Percentiles rank a stretch among this genome's conserved stretches.
These are phyloP conservation scores for Eriosoma lanigerum DNA, from an alignment of 1,140 invertebrate genomes.

Conservation along the genomic window DNA sequence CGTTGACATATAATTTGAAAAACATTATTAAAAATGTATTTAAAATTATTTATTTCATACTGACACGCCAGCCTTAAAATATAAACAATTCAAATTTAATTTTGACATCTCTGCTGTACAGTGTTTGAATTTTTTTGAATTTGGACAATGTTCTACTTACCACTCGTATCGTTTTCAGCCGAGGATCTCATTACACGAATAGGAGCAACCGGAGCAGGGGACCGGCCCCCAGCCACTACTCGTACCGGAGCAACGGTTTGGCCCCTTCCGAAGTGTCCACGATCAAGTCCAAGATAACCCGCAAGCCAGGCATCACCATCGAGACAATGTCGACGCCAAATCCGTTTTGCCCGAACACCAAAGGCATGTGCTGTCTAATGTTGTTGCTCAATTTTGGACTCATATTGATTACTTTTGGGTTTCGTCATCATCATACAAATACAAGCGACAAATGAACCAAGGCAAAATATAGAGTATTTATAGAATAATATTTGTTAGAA, in stretches of 20 bases:
- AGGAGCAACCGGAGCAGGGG: slow-evolving; percentile 57
- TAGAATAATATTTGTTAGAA: too few relatives aligned
- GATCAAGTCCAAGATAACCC: slow-evolving; percentile 69
- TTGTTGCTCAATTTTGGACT: slow-evolving; percentile 80
- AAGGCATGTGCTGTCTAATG: slow-evolving; percentile 85
- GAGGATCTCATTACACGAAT: slow-evolving; percentile 64
- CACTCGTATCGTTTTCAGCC: too few relatives aligned
- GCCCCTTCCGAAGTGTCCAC: slow-evolving; percentile 68
- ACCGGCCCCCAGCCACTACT: slow-evolving; percentile 70
- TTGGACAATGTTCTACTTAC: too few relatives aligned
- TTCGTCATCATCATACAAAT: slow-evolving; percentile 86
- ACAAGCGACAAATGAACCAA: too few relatives aligned
- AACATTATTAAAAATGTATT: too few relatives aligned
- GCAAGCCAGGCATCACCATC: slow-evolving; percentile 73
- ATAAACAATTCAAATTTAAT: too few relatives aligned
- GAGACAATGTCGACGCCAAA: slow-evolving; percentile 87
- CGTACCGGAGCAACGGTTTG: slow-evolving; percentile 65
- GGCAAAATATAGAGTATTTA: too few relatives aligned
- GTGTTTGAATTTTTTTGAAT: too few relatives aligned
- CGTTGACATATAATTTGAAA: too few relatives aligned
- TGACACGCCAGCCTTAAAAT: too few relatives aligned
- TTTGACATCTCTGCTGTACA: too few relatives aligned
- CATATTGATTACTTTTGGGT: slow-evolving; percentile 81
- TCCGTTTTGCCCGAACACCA: slow-evolving; percentile 83
- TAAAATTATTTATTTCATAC: too few relatives aligned